These are phyloP conservation scores for Diorhabda elongata DNA, from an alignment of 1,140 invertebrate species.

Conservation along the genomic window DNA sequence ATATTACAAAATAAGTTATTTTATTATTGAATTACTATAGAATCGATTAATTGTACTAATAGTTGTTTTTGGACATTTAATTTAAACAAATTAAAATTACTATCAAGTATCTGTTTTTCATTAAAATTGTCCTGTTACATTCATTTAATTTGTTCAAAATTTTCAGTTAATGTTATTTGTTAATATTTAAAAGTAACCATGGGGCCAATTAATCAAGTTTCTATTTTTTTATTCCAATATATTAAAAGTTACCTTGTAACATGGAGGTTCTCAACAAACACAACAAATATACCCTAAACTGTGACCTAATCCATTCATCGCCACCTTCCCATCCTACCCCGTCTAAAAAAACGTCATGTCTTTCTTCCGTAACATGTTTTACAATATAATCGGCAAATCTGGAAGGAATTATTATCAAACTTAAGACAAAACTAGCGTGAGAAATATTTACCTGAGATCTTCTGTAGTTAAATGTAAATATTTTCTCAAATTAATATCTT, in stretches of 20 bases:
- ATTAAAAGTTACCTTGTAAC: slow-evolving; percentile 57
- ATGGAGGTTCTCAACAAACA: slow-evolving; percentile 80
- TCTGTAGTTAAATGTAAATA: slow-evolving; percentile 87
- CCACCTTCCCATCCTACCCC: slow-evolving; percentile 86
- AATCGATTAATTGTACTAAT: too few species aligned
- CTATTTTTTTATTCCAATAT: background rate
- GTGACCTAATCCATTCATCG: slow-evolving; percentile 92
- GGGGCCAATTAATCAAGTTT: too few species aligned
- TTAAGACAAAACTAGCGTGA: background rate
- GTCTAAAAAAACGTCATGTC: slow-evolving; percentile 73
- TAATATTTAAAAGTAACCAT: too few species aligned
- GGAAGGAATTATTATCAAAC: background rate
- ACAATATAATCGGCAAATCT: slow-evolving; percentile 93
- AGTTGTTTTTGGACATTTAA: too few species aligned
- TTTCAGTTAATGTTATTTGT: too few species aligned
- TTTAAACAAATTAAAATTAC: too few species aligned
- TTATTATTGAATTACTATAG: too few species aligned
- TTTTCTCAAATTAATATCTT: slow-evolving; percentile 77
- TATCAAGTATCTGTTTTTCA: too few species aligned
- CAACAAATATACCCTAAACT: slow-evolving; percentile 89
- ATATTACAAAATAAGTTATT: slow-evolving; percentile 17
- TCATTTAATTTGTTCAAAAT: too few species aligned
- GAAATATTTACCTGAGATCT: slow-evolving; percentile 59
- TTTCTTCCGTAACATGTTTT: slow-evolving; percentile 74
- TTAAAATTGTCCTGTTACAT: too few species aligned